Conservation (phyloP, 1,140 invertebrate genomes). For the Apolygus lucorum region DNA sequence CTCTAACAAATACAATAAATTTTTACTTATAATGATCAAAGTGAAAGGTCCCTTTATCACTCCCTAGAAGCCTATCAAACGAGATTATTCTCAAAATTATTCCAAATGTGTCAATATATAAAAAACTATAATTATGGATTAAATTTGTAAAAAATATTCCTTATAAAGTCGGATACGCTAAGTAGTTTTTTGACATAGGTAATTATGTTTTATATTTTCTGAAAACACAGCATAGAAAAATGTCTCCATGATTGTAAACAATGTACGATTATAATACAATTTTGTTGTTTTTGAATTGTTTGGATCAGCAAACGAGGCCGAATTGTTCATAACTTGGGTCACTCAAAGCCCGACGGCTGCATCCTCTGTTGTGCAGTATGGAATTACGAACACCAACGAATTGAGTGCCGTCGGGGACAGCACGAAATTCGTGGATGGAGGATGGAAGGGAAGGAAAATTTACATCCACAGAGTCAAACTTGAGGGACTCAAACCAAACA, state of each 20-base stretch:
- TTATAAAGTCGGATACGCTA: no score
- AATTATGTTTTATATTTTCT: constrained; percentile 23
- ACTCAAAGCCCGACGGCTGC: constrained; percentile 61
- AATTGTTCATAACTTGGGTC: constrained; percentile 83
- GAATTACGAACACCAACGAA: constrained; percentile 45
- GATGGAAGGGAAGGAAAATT: constrained; percentile 53
- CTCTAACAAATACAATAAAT: no score
- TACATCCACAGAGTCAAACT: constrained; percentile 72
- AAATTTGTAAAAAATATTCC: no score
- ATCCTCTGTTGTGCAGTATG: constrained; percentile 71
- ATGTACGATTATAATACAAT: neutral
- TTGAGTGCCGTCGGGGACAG: constrained; percentile 48
- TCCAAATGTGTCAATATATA: no score
- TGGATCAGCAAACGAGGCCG: constrained; percentile 48
- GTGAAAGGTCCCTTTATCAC: no score
- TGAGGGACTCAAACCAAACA: constrained; percentile 47
- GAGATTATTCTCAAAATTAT: no score
- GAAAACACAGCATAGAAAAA: no score
- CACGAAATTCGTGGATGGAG: constrained; percentile 69
- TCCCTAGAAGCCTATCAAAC: no score
- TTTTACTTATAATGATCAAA: no score
- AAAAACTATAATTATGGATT: no score
- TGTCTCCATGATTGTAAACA: no score
- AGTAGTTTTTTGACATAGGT: no score
- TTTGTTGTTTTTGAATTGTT: constrained; percentile 25